Evolutionary conservation across 2,113 vertebrate genomes (phyloP), one percentile per base, ranked within the genome.

Genomic region (Ptychochromis oligacanthus): DNA sequence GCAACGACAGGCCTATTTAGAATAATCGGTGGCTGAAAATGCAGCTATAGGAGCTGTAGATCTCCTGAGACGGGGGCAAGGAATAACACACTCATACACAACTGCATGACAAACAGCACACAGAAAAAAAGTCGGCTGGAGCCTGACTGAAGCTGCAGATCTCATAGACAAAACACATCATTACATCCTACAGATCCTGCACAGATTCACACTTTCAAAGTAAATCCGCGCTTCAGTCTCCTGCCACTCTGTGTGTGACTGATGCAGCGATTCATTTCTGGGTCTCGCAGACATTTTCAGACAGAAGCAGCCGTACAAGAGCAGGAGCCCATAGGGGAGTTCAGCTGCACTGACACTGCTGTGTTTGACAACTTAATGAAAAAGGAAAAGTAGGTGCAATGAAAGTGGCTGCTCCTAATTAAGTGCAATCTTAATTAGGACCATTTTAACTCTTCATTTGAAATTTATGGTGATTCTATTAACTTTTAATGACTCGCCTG

Each of bases 301-400:
- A 31, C 17, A 8, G 65, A 72, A 52, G 26, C 17, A 4, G 65
- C 43, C 0, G 43, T 26, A 20, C 17, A n/a, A 0, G 65, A 72
- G 24, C 43, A 52, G 43, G 43, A 72, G 46, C 26, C 26, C 11
- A 31, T 0, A 18, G 67, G 65, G 67, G 17, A 72, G 13, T 52
- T 3, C 0, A n/a, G 67, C 67, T 52, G 46, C 46, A 52, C 49
- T 52, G 6, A 15, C 17, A 52, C 24, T 0, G 17, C 0, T 31
- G 26, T 72, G 6, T 26, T 46, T 52, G 65, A 72, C 7, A 26
- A 72, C 46, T 52, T 52, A 31, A 72, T 72, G 17, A 52, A n/a
- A 72, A 52, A 31, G 24, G 65, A n/a, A 52, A 72, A 72, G 65
- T 52, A 26, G 46, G 17, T 52, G 65, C 52, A 52, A 72, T 72